These are phyloP conservation scores for Harlomillsia oculata DNA, from an alignment of 1,140 invertebrate species.

Conservation along the genomic window DNA sequence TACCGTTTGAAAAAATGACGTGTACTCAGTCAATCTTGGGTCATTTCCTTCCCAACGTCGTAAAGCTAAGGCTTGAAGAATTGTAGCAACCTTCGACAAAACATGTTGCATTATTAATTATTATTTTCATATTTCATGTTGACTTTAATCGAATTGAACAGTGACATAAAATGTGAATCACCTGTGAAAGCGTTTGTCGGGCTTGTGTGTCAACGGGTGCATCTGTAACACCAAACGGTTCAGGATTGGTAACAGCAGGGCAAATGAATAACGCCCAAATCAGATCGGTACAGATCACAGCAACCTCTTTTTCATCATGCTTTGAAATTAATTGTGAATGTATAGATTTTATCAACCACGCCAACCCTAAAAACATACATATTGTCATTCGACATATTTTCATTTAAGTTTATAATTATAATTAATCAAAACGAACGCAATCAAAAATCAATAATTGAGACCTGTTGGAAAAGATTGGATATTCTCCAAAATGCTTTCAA, in stretches of 20 bases:
- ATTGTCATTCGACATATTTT: no score
- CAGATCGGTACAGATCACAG: conserved; percentile 79
- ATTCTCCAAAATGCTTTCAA: conserved; percentile 71
- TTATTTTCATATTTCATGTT: not conserved
- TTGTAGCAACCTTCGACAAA: conserved; percentile 43
- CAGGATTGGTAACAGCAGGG: conserved; percentile 90
- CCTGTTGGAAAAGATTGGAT: conserved; percentile 84
- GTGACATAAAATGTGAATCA: not conserved
- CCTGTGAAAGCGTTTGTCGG: conserved; percentile 29
- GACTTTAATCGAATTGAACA: not conserved
- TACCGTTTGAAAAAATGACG: conserved; percentile 35
- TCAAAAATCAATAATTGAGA: no score
- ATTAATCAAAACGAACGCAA: no score
- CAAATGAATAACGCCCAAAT: conserved; percentile 92
- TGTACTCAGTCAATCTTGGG: conserved; percentile 43
- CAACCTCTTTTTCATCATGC: conserved; percentile 43
- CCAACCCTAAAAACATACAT: conserved; percentile 49
- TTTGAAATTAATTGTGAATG: conserved; percentile 42
- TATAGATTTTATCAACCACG: conserved; percentile 51
- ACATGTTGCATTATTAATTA: not conserved
- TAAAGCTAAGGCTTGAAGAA: conserved; percentile 52
- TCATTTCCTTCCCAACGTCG: conserved; percentile 47
- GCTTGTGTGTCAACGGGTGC: conserved; percentile 28
- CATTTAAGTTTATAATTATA: no score
- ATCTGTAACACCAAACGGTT: conserved; percentile 61